Conservation (phyloP, 2,888 invertebrate species). For the Eucera pruinosa region DNA sequence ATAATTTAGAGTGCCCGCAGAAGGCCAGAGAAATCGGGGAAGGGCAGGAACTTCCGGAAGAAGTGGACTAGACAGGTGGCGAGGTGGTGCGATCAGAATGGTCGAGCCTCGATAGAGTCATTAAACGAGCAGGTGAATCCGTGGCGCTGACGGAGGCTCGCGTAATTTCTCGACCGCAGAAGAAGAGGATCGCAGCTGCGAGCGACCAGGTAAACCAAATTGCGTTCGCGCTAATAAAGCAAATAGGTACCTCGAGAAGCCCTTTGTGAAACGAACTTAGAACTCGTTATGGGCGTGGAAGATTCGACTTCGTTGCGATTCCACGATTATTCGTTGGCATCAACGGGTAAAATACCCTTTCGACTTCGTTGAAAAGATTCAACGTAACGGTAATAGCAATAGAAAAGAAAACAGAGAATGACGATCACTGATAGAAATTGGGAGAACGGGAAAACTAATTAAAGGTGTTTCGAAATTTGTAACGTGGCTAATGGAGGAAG, state of each 20-base stretch:
- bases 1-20: not conserved
- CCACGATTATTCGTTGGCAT: no score
- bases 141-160: slow-evolving; percentile 42
- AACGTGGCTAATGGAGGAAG: slow-evolving; percentile 17
- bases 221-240: slow-evolving; percentile 62
- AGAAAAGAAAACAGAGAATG: no score
- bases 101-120: slow-evolving; percentile 72
- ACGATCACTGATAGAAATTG: no score
- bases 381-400: no score
- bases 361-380: no score
- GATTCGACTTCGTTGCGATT: not conserved
- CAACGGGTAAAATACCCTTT: no score
- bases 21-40: no score
- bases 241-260: slow-evolving; percentile 35
- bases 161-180: slow-evolving; percentile 65
- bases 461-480: no score
- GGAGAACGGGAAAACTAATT: no score
- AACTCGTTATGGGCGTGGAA: slow-evolving; percentile 41
- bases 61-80: slow-evolving; percentile 67
- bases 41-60: slow-evolving; percentile 30
- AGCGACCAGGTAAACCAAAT: slow-evolving; percentile 59
- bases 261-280: slow-evolving; percentile 26
- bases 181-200: slow-evolving; percentile 50
- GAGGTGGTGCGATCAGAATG: slow-evolving; percentile 27
- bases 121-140: slow-evolving; percentile 77